These are phyloP conservation scores for Phylloscopus trochilus DNA, from an alignment of 2,113 vertebrate species.

Conservation along the genomic window DNA sequence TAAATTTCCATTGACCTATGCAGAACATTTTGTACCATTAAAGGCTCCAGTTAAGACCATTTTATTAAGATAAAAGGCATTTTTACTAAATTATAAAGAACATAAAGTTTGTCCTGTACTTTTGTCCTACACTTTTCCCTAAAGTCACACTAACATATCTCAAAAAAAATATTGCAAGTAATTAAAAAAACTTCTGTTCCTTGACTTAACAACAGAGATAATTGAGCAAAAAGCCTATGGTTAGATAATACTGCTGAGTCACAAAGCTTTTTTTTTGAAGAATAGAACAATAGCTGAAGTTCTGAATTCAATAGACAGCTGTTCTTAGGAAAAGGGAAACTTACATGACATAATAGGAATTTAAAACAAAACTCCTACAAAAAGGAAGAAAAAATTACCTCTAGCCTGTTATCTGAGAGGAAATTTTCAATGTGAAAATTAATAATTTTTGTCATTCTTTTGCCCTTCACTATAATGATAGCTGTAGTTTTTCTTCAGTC, in stretches of 20 bases:
- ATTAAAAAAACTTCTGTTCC: conserved; percentile 47
- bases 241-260: conserved; percentile 48
- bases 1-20: not conserved
- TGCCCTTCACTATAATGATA: not conserved
- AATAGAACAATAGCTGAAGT: conserved; percentile 6
- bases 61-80: conserved; percentile 33
- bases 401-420: not conserved
- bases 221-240: conserved; percentile 38
- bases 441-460: not conserved
- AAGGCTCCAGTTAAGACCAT: conserved; percentile 3
- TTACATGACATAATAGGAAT: not conserved
- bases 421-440: conserved; percentile 7
- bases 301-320: conserved; percentile 1
- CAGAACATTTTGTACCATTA: not conserved
- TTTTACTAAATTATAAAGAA: conserved; percentile 25
- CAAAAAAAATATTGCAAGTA: conserved; percentile 1
- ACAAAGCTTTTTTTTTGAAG: conserved; percentile 11
- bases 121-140: conserved; percentile 34
- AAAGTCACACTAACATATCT: conserved; percentile 4
- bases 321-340: not conserved
- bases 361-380: not conserved
- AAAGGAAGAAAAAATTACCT: conserved; percentile 19
- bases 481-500: not conserved
- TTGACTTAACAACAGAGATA: conserved; percentile 38
- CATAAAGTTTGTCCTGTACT: conserved; percentile 8